These are phyloP conservation scores for Synanthedon andrenaeformis DNA, from an alignment of 2,888 invertebrate genomes.

Conservation along the genomic window DNA sequence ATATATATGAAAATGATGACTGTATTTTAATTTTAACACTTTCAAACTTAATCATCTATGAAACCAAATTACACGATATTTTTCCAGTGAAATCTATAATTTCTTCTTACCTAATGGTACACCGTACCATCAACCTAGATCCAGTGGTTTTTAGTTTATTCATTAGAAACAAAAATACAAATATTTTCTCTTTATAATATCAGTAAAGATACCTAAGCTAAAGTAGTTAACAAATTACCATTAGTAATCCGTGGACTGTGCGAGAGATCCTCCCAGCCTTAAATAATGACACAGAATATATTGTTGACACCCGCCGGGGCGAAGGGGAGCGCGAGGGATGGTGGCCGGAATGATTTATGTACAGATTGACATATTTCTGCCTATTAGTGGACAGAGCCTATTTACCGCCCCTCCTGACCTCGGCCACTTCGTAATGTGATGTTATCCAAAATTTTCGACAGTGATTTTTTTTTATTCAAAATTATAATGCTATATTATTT, in stretches of 20 bases:
- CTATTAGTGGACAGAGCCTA: slow-evolving; percentile 24
- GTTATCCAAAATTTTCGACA: neutral
- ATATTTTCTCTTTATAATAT: too few species aligned
- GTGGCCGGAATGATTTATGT: slow-evolving; percentile 45
- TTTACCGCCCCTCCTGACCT: slow-evolving; percentile 6
- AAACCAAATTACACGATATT: too few species aligned
- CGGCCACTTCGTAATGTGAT: slow-evolving; percentile 3
- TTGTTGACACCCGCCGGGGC: slow-evolving; percentile 40
- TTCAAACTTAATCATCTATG: too few species aligned
- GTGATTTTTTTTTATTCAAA: neutral
- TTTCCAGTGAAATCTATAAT: too few species aligned
- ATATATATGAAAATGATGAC: too few species aligned
- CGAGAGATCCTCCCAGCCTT: slow-evolving; percentile 20
- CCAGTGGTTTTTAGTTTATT: too few species aligned
- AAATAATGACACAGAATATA: slow-evolving; percentile 48
- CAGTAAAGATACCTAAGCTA: too few species aligned
- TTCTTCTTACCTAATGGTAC: too few species aligned
- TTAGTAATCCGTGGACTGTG: slow-evolving; percentile 10
- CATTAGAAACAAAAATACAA: too few species aligned
- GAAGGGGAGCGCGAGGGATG: slow-evolving; percentile 5
- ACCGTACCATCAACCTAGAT: too few species aligned
- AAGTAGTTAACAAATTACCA: slow-evolving; percentile 7
- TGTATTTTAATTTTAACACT: too few species aligned
- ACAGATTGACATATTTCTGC: slow-evolving; percentile 44
- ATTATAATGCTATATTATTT: neutral